Evolutionary conservation across 2,888 invertebrate species (phyloP).

Genomic region (Neoitamus cyanurus): DNA sequence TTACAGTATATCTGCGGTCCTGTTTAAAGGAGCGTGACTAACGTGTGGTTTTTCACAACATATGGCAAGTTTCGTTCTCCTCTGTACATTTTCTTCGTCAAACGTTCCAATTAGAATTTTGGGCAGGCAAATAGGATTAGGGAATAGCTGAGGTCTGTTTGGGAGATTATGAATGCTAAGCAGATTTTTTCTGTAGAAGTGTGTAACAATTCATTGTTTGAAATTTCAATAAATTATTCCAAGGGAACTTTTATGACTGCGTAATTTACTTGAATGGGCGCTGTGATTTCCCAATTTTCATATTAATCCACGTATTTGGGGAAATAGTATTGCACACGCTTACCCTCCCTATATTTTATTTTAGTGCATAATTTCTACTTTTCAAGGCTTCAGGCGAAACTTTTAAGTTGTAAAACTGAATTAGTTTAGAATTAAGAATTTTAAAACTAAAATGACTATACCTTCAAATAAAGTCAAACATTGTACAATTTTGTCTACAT

Average conservation of each 20-base stretch:
- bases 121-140: constrained; percentile 63
- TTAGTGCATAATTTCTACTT: no score
- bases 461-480: no score
- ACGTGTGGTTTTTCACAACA: constrained; percentile 66
- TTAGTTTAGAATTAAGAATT: no score
- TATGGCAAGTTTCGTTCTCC: constrained; percentile 63
- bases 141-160: background rate
- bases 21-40: constrained; percentile 66
- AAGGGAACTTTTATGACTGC: background rate
- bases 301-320: no score
- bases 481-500: no score
- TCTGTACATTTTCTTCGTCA: constrained; percentile 49
- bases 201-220: background rate
- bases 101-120: constrained; percentile 66
- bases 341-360: no score
- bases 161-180: background rate
- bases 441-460: no score
- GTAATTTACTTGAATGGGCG: background rate
- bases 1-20: constrained; percentile 57
- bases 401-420: no score
- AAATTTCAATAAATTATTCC: background rate
- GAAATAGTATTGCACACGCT: no score
- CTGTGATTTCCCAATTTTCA: background rate
- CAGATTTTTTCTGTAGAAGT: background rate
- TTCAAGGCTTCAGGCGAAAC: no score